Conservation (phyloP, 2,888 invertebrate species). For the Brachyptera putata region DNA sequence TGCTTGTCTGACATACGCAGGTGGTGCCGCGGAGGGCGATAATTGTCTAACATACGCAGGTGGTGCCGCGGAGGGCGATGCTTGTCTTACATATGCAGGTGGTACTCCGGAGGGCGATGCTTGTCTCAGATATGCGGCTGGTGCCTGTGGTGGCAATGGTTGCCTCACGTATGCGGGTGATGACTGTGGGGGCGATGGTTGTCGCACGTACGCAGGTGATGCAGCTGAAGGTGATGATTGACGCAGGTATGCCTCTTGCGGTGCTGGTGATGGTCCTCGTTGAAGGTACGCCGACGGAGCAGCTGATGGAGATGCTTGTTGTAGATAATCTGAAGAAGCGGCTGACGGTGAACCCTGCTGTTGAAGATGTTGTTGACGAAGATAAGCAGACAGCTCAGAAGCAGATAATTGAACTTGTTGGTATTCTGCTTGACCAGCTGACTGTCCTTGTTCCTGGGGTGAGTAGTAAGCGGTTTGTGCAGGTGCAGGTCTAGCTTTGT, state of each 20-base stretch:
- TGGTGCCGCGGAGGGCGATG: background rate
- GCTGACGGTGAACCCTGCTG: background rate
- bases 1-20: background rate
- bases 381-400: background rate
- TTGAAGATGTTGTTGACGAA: background rate
- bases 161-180: too few species aligned
- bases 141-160: too few species aligned
- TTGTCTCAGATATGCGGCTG: background rate
- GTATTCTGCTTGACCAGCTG: background rate
- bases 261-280: background rate
- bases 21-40: background rate
- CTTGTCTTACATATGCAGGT: background rate
- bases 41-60: background rate
- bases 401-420: background rate
- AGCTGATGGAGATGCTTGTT: background rate
- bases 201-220: too few species aligned
- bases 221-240: background rate
- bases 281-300: background rate
- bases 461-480: conserved; percentile 16
- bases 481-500: too few species aligned
- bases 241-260: too few species aligned
- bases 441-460: background rate
- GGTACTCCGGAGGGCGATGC: background rate
- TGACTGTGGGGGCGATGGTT: background rate
- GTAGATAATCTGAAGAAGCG: background rate